Base-by-base conservation (phyloP, 2,113 vertebrate species). In the Pelecanus crispus region DNA sequence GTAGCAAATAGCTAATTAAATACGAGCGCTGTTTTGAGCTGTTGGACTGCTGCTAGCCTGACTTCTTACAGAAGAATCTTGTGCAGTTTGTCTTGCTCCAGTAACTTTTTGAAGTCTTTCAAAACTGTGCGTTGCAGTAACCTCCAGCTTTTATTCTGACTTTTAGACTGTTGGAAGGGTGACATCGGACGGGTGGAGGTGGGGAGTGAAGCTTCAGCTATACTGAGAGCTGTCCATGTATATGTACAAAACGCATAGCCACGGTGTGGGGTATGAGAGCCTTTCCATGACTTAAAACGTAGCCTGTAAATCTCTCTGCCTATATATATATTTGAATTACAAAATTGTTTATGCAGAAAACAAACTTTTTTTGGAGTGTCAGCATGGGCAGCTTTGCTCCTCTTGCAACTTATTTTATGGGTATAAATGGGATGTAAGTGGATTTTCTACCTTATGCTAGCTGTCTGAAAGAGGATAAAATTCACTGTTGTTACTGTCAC, bases 81-180 rank as follows among this genome's bases (percentile, higher is more conserved):
- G 62, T 50, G 72, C 50, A 13, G 55, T 87, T 80, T 86, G 67
- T 85, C 91, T 88, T 83, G 91, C 92, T 96, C 82, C 95, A 94
- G 36, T 97, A 89, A 87, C 70, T 95, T 97, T 80, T 42, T 89
- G 85, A 97, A 94, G 89, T 87, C 77, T 96, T 92, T 97, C 70
- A 86, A 49, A 93, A 28, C n/a, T 8, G 21, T 63, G 53, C 31
- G 2, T 47, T 52, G 87, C 61, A 72, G 70, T 70, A 88, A 26
- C 12, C 7, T 45, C 11, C 44, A 6, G 59, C 38, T 96, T 96
- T 92, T 88, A 47, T 74, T 92, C 47, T 40, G 75, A 36, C 52
- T 96, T 94, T 26, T 24, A 31, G 70, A 26, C 14, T 55, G 26
- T 67, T 85, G 40, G 58, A 58, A 52, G 86, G 21, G 56, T 74